Base-by-base conservation (phyloP, 2,113 vertebrate species). In the Rissa tridactyla region DNA sequence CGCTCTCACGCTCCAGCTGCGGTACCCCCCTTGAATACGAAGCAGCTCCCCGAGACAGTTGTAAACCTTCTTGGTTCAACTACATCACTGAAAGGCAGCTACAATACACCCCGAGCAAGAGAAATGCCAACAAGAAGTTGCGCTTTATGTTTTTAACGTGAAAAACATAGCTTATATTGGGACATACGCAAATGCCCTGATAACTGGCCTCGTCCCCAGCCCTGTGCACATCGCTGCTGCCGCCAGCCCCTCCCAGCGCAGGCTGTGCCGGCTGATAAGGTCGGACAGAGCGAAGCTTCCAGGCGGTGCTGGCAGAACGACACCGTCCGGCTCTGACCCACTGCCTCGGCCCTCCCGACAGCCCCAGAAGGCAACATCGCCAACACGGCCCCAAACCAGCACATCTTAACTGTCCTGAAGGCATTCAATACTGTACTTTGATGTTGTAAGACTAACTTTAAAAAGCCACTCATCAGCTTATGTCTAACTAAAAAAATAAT, bases 231-330 rank as follows among this genome's bases (percentile, higher is more conserved):
- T 20, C 16, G n/a, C 92, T 40, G 51, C 66, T 29, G 71, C 83
- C 93, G 42, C 21, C 40, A 0, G 54, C 93, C 94, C 95, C 92
- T 34, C 95, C 94, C 93, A 4, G 54, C 7, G n/a, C 85, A 57
- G 96, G 57, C 92, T 92, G 96, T 5, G 13, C 77, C 4, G 5
- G 52, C 88, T 2, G 97, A 98, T 98, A 98, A 96, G 94, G 93
- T 22, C 13, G 0, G 34, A 66, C 69, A 51, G 27, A 47, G 46
- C 44, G 46, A 97, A 96, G 42, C 72, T 94, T 92, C 95, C 91
- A 69, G 87, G 69, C 51, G 8, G 13, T 6, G 40, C 23, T 21
- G 51, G 78, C 29, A 88, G 85, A 36, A 58, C 10, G 42, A 78
- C 92, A 26, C 69, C 13, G 32, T 84, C 86, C 58, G 34, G 68